A percentile compares a stretch with the other conserved stretches of the same genome.
Evolutionary conservation across 2,888 invertebrate species (phyloP).

Genomic region (Tipula lateralis): DNA sequence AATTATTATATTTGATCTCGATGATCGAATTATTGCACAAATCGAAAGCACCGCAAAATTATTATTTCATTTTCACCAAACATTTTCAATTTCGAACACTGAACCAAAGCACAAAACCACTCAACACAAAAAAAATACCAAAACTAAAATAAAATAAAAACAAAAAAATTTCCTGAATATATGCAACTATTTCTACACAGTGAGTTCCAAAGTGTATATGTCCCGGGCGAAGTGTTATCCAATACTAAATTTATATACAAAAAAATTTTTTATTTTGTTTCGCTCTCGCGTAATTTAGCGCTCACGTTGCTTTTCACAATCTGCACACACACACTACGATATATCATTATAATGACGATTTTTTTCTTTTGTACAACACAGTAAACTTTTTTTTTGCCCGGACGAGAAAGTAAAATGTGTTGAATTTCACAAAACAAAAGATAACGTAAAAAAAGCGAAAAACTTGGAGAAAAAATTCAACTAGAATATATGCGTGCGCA

Average conservation of each 20-base stretch:
- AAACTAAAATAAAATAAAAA: not conserved
- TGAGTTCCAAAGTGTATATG: not conserved
- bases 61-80: not conserved
- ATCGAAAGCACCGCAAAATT: not conserved
- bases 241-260: not conserved
- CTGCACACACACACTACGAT: not conserved
- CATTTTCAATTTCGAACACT: not conserved
- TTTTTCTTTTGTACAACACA: not conserved
- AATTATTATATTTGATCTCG: not conserved
- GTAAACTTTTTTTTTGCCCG: not conserved
- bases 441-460: not conserved
- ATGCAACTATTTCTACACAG: not conserved
- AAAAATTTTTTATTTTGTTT: not conserved
- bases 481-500: not conserved
- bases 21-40: not conserved
- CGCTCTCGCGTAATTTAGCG: not conserved
- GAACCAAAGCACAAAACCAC: not conserved
- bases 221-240: constrained; percentile 27
- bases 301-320: not conserved
- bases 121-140: not conserved
- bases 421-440: not conserved
- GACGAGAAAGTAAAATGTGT: not conserved
- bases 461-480: not conserved
- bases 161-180: not conserved
- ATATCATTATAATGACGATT: not conserved